Evolutionary conservation across 2,797 vertebrate genomes (phyloP).

Genomic region (Clamator glandarius): DNA sequence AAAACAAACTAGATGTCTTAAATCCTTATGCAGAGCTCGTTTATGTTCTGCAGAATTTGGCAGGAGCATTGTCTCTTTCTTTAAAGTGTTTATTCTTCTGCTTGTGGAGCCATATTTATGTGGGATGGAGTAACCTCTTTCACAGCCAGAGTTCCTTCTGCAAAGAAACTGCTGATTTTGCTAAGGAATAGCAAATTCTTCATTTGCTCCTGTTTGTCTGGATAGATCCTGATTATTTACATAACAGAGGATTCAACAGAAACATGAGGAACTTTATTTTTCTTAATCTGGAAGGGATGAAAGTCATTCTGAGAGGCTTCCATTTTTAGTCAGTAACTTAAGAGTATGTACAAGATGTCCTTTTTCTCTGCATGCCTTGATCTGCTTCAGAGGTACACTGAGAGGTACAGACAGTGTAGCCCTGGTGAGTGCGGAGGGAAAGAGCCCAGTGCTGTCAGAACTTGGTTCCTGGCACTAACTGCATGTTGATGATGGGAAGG

Average conservation of each 20-base stretch:
- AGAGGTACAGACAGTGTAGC: not conserved
- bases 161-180: not conserved
- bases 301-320: not conserved
- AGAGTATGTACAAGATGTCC: not conserved
- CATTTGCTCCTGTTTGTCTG: not conserved
- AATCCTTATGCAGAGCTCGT: not conserved
- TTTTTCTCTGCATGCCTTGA: not conserved
- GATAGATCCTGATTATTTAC: not conserved
- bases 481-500: rapidly evolving
- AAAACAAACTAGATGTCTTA: not conserved
- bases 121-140: not conserved
- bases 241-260: not conserved
- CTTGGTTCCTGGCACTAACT: not conserved
- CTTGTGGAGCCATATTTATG: not conserved
- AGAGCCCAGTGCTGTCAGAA: not conserved
- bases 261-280: not conserved
- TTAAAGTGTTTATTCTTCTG: not conserved
- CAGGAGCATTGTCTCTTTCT: not conserved
- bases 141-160: not conserved
- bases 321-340: not conserved
- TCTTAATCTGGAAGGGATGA: not conserved
- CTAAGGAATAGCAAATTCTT: not conserved
- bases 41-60: not conserved
- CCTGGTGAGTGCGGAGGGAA: not conserved
- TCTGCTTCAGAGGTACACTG: not conserved